These are phyloP conservation scores for Chaetorhynchus papuensis DNA, from an alignment of 2,113 vertebrate species.

Conservation along the genomic window DNA sequence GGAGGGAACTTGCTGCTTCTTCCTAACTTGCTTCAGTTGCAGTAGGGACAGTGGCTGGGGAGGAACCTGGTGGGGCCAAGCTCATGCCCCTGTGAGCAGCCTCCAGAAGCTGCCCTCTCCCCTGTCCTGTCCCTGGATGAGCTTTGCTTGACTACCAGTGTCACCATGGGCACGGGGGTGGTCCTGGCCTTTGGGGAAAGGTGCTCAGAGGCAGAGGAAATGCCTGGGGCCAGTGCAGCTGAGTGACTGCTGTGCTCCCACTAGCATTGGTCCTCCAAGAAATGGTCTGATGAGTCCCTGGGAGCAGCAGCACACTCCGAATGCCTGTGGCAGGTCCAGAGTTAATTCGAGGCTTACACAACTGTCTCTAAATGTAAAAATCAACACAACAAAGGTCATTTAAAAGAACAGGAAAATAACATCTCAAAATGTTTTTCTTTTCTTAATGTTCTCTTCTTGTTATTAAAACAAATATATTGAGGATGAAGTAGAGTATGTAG, in stretches of 20 bases:
- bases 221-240: rapidly evolving
- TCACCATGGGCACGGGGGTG: rapidly evolving
- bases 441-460: not conserved
- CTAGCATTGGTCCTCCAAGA: not conserved
- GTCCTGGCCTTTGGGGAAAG: not conserved
- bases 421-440: not conserved
- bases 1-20: not conserved
- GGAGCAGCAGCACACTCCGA: not conserved
- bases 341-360: not conserved
- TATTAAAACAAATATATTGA: not conserved
- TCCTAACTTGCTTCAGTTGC: not conserved
- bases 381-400: not conserved
- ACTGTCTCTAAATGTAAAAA: not conserved
- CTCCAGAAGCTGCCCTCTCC: not conserved
- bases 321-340: not conserved
- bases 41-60: not conserved
- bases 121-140: not conserved
- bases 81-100: rapidly evolving
- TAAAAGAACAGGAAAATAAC: not conserved
- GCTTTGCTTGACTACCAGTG: rapidly evolving
- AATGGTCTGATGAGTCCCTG: rapidly evolving
- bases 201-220: not conserved
- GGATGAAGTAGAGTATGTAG: not conserved
- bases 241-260: not conserved
- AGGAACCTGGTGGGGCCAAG: rapidly evolving